Evolutionary conservation across 2,797 vertebrate genomes (phyloP).

Genomic region (Gadopsis bispinosus): DNA sequence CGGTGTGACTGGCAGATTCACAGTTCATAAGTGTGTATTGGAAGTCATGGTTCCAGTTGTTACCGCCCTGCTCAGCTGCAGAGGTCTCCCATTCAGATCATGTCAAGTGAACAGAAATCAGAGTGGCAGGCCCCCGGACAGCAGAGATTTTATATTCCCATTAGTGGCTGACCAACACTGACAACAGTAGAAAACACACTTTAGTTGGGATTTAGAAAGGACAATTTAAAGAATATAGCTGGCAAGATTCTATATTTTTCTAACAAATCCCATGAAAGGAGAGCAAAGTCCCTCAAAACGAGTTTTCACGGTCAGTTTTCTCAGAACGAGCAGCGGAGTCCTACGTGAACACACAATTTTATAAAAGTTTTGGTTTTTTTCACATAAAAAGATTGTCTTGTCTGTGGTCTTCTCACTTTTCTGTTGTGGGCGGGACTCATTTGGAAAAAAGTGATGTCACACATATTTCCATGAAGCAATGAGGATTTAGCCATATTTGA

Average conservation of each 20-base stretch:
- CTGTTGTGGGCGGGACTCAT: not conserved
- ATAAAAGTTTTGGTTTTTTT: not conserved
- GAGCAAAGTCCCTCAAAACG: not conserved
- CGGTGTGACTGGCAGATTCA: slow-evolving; percentile 39
- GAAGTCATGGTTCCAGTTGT: slow-evolving; percentile 54
- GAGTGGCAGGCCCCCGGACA: slow-evolving; percentile 36
- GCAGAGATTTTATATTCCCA: slow-evolving; percentile 10
- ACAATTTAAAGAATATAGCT: not conserved
- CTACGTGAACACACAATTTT: not conserved
- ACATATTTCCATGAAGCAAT: not conserved
- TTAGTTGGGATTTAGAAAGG: not conserved
- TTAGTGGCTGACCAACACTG: not conserved
- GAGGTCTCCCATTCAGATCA: slow-evolving; percentile 48
- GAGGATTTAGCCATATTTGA: not conserved
- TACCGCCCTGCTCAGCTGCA: slow-evolving; percentile 1
- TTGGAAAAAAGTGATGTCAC: not conserved
- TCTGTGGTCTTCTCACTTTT: not conserved
- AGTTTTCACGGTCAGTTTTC: not conserved
- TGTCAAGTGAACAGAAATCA: slow-evolving; percentile 40
- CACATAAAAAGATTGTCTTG: not conserved
- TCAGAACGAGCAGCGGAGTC: not conserved
- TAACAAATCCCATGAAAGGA: not conserved
- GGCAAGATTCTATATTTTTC: not conserved
- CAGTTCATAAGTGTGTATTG: slow-evolving; percentile 37
- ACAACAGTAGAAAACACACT: not conserved